These are phyloP conservation scores for Petroica traversi DNA, from an alignment of 2,113 vertebrate genomes.

Conservation along the genomic window DNA sequence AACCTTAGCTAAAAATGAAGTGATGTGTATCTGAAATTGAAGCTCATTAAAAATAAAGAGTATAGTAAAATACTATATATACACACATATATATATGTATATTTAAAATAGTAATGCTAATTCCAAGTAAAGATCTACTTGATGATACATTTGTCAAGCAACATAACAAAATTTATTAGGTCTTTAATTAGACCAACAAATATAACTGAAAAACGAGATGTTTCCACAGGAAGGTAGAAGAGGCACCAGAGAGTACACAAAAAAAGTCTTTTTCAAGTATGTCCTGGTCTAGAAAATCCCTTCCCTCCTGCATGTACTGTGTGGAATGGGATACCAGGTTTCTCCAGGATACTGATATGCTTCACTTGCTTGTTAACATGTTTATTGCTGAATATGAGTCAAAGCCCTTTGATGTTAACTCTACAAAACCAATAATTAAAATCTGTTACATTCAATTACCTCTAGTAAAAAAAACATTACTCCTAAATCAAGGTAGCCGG, in stretches of 20 bases:
- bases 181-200: neutral
- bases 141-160: neutral
- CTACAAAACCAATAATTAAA: neutral
- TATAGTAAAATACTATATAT: too few species aligned
- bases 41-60: too few species aligned
- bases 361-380: neutral
- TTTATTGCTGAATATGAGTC: neutral
- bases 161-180: neutral
- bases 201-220: neutral
- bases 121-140: neutral
- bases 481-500: neutral
- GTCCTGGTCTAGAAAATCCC: neutral
- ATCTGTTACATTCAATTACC: neutral
- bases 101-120: neutral
- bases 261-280: neutral
- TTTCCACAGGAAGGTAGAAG: neutral
- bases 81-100: too few species aligned
- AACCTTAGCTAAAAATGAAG: neutral
- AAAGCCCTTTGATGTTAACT: neutral
- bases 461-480: neutral
- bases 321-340: neutral
- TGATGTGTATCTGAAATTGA: neutral
- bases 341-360: neutral
- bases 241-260: neutral
- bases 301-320: neutral